Base-by-base conservation (phyloP, 2,888 invertebrate species). In the Acronicta leporina region DNA sequence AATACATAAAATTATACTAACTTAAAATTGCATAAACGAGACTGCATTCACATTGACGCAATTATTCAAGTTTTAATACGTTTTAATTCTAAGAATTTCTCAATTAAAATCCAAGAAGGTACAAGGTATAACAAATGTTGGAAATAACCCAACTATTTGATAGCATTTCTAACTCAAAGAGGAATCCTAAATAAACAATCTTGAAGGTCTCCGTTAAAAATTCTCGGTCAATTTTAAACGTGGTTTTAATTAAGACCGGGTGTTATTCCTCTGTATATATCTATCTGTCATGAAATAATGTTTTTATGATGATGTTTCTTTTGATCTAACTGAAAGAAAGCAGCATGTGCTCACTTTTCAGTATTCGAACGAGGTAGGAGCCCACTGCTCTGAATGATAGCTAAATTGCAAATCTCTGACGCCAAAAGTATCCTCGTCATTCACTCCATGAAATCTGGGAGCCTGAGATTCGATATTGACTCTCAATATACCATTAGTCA, bases 101-200 rank as follows among this genome's bases (percentile, higher is more conserved):
- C 58, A 68, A 66, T 77, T 72, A 55, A 43, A 68, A 66, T 58
- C 30, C 25, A 59, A 62, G 63, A 63, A 41, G 65, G 55, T 71
- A 53, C 49, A 47, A 49, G 48, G 62, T 55, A 47, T 49, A 45
- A 53, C 55, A 46, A 63, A 69, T 63, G 48, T 50, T 45, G 38
- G 57, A 64, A 62, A 68, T 63, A 69, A 72, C 45, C 44, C 46
- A 65, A 72, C 70, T 63, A 70, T 75, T 70, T 67, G 59, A 70
- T 65, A 62, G 68, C 59, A 61, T 68, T 66, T 27, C 48, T 46
- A 62, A 73, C 60, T 70, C 64, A 70, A 77, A 70, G 55, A 63
- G 49, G 30, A 67, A 59, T 67, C 77, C 77, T 77, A 70, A 75
- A 70, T 62, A 75, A 73, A 73, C 77, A 75, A 51, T 56, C 15